Percentiles rank a stretch among this genome's conserved stretches.
phyloP scores from a whole-genome alignment of 30 jellyfish, hydroid and myxozoan species.

The Morbakka virulenta region DNA sequence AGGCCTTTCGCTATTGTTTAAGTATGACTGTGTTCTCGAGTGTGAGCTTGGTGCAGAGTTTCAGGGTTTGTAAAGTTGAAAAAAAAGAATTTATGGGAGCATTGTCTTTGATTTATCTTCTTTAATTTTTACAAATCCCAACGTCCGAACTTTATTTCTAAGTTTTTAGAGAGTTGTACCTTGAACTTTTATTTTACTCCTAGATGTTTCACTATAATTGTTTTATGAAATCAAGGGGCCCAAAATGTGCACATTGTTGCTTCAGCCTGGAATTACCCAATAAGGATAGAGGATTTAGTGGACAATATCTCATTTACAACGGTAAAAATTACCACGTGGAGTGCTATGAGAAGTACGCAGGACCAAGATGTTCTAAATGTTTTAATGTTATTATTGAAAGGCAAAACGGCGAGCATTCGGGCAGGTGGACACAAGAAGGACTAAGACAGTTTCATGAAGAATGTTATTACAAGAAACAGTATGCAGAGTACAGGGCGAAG shows the following conservation, averaged over 20 bases:
- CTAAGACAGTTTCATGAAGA: slow-evolving; percentile 78
- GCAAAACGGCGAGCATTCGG: slow-evolving; percentile 76
- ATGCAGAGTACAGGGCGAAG: slow-evolving; percentile 79
- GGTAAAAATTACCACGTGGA: slow-evolving; percentile 91
- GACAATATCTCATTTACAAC: slow-evolving; percentile 63
- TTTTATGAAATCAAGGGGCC: slow-evolving; percentile 86
- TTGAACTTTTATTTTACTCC: not conserved
- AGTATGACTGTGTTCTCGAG: no score
- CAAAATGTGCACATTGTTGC: slow-evolving; percentile 95
- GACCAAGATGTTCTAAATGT: slow-evolving; percentile 96
- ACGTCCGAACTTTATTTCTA: no score
- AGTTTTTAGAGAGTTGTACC: no score
- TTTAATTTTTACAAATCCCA: no score
- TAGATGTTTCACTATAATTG: slow-evolving; percentile 88
- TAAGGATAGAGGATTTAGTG: slow-evolving; percentile 79
- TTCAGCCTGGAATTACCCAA: slow-evolving; percentile 83
- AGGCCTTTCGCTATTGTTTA: no score
- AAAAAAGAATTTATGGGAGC: no score
- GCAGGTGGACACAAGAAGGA: slow-evolving; percentile 85
- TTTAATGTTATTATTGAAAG: slow-evolving; percentile 88
- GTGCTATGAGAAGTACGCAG: slow-evolving; percentile 96
- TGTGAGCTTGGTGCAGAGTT: no score
- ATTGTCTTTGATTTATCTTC: no score
- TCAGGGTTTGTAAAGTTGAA: no score
- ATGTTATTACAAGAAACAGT: slow-evolving; percentile 75